A percentile compares a stretch with the other conserved stretches of the same genome.
Evolutionary conservation across 2,888 invertebrate species (phyloP).

Genomic region (Yponomeuta malinellus): DNA sequence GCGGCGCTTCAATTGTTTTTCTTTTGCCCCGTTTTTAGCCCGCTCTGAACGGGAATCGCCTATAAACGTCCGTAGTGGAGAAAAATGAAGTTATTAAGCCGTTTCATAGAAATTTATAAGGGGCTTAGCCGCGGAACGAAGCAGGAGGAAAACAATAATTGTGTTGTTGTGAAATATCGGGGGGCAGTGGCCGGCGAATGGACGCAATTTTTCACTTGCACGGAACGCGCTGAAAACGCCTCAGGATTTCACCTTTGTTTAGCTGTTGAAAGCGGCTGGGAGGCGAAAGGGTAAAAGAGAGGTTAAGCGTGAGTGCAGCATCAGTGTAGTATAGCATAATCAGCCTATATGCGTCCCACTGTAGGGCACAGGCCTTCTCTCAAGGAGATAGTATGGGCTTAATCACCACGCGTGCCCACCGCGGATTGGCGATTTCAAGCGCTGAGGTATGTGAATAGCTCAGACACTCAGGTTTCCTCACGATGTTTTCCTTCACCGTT

Average conservation of each 20-base stretch:
- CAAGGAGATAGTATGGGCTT: too few species aligned
- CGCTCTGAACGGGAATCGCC: conserved; percentile 5
- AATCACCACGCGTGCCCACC: too few species aligned
- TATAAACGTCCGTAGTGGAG: conserved; percentile 22
- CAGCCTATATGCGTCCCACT: too few species aligned
- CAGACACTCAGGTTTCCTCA: too few species aligned
- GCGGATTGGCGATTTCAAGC: too few species aligned
- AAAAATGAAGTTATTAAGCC: conserved; percentile 37
- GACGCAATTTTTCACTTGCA: conserved; percentile 65
- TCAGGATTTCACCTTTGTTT: conserved; percentile 31
- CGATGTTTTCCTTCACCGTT: too few species aligned
- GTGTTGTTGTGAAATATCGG: conserved; percentile 71
- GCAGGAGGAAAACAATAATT: conserved; percentile 65
- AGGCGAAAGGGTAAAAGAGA: too few species aligned
- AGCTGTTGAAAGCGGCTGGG: too few species aligned
- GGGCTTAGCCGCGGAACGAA: conserved; percentile 56
- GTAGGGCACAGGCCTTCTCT: too few species aligned
- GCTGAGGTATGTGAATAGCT: too few species aligned
- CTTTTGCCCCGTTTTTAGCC: conserved; percentile 26
- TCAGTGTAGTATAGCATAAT: too few species aligned
- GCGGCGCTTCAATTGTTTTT: not conserved
- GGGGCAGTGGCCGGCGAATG: conserved; percentile 45
- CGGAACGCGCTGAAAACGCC: conserved; percentile 54
- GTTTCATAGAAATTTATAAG: conserved; percentile 55
- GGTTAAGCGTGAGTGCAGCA: too few species aligned